These are phyloP conservation scores for Ariopsis seemanni DNA, from an alignment of 2,113 vertebrate genomes.

Conservation along the genomic window DNA sequence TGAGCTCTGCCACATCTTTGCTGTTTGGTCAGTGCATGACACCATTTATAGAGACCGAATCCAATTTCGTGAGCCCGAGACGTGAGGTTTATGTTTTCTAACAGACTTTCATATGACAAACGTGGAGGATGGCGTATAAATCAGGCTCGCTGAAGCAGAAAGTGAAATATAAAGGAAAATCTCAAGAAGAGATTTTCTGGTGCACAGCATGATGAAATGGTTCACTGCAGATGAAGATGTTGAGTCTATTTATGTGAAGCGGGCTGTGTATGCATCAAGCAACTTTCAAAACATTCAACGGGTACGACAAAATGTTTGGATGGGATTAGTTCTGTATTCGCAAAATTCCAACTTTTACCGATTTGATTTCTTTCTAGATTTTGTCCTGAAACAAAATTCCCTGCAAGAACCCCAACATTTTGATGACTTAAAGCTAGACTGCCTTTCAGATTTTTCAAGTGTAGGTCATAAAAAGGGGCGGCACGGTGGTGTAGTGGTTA, in stretches of 20 bases:
- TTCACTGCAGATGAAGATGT: constrained; percentile 1
- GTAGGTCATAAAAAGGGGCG: too few species aligned
- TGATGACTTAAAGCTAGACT: background rate
- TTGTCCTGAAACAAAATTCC: background rate
- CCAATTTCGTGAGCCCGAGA: background rate
- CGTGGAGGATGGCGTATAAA: background rate
- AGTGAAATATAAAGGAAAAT: constrained; percentile 16
- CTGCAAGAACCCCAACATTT: background rate
- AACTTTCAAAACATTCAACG: background rate
- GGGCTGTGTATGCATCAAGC: background rate
- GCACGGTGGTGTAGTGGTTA: too few species aligned
- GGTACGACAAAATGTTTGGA: background rate
- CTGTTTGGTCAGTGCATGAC: constrained; percentile 6
- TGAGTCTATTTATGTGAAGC: background rate
- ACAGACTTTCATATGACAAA: constrained; percentile 18
- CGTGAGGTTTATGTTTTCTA: constrained; percentile 13
- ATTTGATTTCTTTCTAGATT: background rate
- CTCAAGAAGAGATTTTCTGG: background rate
- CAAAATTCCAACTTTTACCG: background rate
- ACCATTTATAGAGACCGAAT: background rate
- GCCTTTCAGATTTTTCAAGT: background rate
- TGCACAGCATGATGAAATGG: background rate
- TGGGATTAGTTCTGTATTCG: background rate
- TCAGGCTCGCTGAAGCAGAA: constrained; percentile 14
- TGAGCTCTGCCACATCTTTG: background rate